Evolutionary conservation across 2,797 vertebrate species (phyloP), one percentile per base, ranked within the genome.

Genomic region (Tapirus indicus): DNA sequence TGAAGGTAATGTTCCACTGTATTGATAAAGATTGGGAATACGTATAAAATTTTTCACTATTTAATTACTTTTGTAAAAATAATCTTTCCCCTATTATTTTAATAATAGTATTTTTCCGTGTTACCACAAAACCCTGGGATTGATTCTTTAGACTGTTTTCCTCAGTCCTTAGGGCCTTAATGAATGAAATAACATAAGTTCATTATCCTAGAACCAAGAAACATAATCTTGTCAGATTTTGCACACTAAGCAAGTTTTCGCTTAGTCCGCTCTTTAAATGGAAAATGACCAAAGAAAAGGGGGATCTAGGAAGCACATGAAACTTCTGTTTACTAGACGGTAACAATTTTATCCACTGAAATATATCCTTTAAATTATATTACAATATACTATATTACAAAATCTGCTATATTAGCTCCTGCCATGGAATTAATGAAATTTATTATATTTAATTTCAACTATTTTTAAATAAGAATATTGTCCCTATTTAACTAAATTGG

Each of bases 111-210:
- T 56, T 93, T 88, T 97, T 78, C 52, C 29, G 2, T 84, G 47
- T 87, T 68, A 93, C 6, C 27, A 52, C 17, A 92, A 80, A 95
- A 2, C 6, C 17, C 20, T 86, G 35, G 41, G 18, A 84, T 62
- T 69, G 4, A 94, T 85, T 92, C 18, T 85, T 89, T 78, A 17
- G 16, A 79, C 4, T 52, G 7, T 32, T 83, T 54, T 60, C 41
- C 68, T 83, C 16, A 58, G 29, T 13, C 41, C 18, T 75, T 49
- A 35, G 35, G 17, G 6, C 8, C 35, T 88, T 79, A 88, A 72
- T 95, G 84, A 94, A 95, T 84, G 77, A 92, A 95, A 58, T 75
- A 94, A 80, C 35, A 16, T 77, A 92, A 96, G 6, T 92, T 93
- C 69, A 75, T 96, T 95, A 85, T 68, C 13, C 52, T 88, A 78